Percentiles rank a stretch among this genome's conserved stretches.
Evolutionary conservation across 2,113 vertebrate genomes (phyloP).

Genomic region (Acanthisitta chloris): DNA sequence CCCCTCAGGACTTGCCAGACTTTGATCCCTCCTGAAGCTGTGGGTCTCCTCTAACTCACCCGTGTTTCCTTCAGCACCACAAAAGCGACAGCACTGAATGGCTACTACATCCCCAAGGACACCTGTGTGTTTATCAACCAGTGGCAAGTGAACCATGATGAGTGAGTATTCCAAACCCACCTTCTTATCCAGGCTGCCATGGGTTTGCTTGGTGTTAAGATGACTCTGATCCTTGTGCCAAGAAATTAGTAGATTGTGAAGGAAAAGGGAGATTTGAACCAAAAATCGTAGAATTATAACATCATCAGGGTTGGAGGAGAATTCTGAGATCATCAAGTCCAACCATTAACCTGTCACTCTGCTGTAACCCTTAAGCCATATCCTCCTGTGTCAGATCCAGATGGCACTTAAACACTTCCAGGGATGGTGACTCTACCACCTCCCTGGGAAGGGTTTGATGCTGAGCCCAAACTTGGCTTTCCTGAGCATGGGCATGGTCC

Average conservation of each 20-base stretch:
- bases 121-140: slow-evolving; percentile 93
- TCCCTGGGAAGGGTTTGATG: neutral
- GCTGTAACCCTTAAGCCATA: too few relatives aligned
- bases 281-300: fast-evolving
- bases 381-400: too few relatives aligned
- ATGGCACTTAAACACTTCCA: too few relatives aligned
- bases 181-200: fast-evolving
- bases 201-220: too few relatives aligned
- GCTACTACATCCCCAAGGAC: slow-evolving; percentile 89
- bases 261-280: neutral
- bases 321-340: too few relatives aligned
- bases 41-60: neutral
- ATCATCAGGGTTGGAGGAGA: too few relatives aligned
- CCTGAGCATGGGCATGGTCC: neutral
- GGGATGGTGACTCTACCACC: too few relatives aligned
- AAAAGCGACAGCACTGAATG: slow-evolving; percentile 81
- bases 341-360: too few relatives aligned
- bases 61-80: slow-evolving; percentile 75
- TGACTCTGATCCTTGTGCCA: fast-evolving
- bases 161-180: slow-evolving; percentile 77
- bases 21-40: fast-evolving
- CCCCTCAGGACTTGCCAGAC: neutral
- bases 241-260: fast-evolving
- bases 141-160: slow-evolving; percentile 93
- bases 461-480: neutral